Conservation (phyloP, 2,797 vertebrate species). For the Apodemus agrarius region DNA sequence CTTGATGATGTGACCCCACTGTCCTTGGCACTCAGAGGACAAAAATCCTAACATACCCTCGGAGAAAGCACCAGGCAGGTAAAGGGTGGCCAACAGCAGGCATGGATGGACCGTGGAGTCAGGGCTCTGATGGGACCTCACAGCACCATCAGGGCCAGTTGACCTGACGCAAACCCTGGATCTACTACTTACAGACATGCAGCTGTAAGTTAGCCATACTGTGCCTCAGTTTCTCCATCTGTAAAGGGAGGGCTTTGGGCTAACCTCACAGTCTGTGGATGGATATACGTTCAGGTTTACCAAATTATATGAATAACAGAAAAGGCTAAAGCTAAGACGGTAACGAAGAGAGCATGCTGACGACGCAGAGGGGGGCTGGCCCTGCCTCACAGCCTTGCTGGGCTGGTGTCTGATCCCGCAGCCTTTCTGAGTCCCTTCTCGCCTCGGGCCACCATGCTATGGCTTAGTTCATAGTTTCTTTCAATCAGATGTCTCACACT, state of each 20-base stretch:
- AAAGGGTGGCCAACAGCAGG: too few species aligned
- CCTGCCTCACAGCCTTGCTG: not conserved
- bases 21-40: too few species aligned
- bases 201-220: not conserved
- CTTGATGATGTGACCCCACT: accelerated
- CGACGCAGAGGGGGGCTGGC: not conserved
- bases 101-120: not conserved
- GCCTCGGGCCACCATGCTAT: not conserved
- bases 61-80: not conserved
- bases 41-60: not conserved
- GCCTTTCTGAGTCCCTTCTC: not conserved
- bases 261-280: not conserved
- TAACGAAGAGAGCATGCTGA: not conserved
- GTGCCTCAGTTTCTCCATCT: not conserved
- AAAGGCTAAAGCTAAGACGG: not conserved
- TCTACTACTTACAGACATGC: not conserved
- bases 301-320: not conserved
- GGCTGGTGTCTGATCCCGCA: not conserved
- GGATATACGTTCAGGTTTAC: not conserved
- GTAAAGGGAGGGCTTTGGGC: not conserved
- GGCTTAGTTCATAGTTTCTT: not conserved
- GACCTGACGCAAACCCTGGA: not conserved
- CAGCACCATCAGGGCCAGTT: not conserved
- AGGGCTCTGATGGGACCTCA: accelerated
- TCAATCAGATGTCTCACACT: not conserved